These are phyloP conservation scores for Drosophila triauraria DNA, from an alignment of 1,140 invertebrate genomes.

Conservation along the genomic window DNA sequence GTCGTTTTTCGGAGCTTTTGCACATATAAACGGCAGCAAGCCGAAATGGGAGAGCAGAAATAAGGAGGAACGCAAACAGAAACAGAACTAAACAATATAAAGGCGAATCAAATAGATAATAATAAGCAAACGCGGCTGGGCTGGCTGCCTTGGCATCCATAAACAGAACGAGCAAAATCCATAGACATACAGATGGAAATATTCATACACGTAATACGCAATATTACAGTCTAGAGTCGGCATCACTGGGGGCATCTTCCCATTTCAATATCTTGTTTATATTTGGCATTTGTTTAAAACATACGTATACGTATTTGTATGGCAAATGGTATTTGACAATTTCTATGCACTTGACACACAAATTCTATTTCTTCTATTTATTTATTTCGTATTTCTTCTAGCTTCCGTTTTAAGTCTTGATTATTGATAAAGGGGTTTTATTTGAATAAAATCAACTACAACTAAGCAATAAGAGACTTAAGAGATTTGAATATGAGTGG, in stretches of 20 bases:
- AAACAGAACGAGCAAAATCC: conserved; percentile 35
- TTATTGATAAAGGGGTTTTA: too few relatives aligned
- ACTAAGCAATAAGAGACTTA: neutral
- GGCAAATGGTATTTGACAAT: conserved; percentile 37
- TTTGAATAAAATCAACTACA: too few relatives aligned
- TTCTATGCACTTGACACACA: conserved; percentile 14
- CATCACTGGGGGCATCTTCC: too few relatives aligned
- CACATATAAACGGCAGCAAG: conserved; percentile 18
- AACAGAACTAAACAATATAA: conserved; percentile 30
- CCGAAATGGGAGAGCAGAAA: conserved; percentile 16
- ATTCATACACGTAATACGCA: conserved; percentile 7
- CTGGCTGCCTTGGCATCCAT: conserved; percentile 45
- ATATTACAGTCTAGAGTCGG: neutral
- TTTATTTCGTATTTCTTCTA: conserved; percentile 9
- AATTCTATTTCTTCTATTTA: conserved; percentile 7
- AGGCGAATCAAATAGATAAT: conserved; percentile 34
- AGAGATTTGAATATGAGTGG: neutral
- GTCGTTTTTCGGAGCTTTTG: conserved; percentile 6
- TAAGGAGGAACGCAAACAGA: conserved; percentile 15
- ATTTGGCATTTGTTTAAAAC: conserved; percentile 16
- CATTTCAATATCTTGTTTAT: conserved; percentile 19
- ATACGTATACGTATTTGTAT: neutral
- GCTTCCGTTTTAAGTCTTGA: neutral
- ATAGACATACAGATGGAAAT: conserved; percentile 21
- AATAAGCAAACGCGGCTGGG: conserved; percentile 36